Percentiles rank a stretch among this genome's conserved stretches.
Evolutionary conservation across 2,888 invertebrate species (phyloP).

Genomic region (Stenichneumon culpator): DNA sequence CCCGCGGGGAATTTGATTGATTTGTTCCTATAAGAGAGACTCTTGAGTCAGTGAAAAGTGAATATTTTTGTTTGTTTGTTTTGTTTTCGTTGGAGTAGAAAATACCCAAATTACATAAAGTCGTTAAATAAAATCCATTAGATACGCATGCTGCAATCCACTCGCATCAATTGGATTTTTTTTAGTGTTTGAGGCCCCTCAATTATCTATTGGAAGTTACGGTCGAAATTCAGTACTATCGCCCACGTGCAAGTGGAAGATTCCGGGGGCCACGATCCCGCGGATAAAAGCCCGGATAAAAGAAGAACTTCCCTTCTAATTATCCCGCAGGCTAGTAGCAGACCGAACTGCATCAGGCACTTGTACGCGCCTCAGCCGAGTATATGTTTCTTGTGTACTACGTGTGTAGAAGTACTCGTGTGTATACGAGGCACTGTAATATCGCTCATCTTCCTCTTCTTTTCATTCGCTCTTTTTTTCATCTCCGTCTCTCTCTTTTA

Average conservation of each 20-base stretch:
- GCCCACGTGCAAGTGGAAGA: conserved; percentile 44
- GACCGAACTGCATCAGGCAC: conserved; percentile 66
- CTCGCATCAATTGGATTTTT: neutral
- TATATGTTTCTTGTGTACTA: conserved; percentile 11
- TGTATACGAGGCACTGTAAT: conserved; percentile 20
- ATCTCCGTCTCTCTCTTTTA: conserved; percentile 20
- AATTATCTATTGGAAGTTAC: conserved; percentile 8
- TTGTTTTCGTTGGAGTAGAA: neutral
- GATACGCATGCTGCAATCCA: neutral
- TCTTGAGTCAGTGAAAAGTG: neutral
- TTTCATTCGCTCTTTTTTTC: conserved; percentile 31
- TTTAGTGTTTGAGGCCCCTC: neutral
- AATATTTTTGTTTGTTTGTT: neutral
- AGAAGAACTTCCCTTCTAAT: conserved; percentile 76
- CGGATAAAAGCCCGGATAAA: conserved; percentile 56
- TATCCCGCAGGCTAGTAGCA: conserved; percentile 73
- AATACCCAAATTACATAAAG: conserved; percentile 6
- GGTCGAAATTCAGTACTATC: conserved; percentile 14
- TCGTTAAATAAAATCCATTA: neutral
- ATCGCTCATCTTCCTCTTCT: conserved; percentile 40
- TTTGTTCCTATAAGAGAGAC: neutral
- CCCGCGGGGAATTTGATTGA: neutral
- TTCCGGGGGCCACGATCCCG: conserved; percentile 60
- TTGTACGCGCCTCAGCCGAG: conserved; percentile 50
- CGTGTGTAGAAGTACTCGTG: neutral